Base-by-base conservation (phyloP, 2,797 vertebrate genomes). In the Menidia menidia region DNA sequence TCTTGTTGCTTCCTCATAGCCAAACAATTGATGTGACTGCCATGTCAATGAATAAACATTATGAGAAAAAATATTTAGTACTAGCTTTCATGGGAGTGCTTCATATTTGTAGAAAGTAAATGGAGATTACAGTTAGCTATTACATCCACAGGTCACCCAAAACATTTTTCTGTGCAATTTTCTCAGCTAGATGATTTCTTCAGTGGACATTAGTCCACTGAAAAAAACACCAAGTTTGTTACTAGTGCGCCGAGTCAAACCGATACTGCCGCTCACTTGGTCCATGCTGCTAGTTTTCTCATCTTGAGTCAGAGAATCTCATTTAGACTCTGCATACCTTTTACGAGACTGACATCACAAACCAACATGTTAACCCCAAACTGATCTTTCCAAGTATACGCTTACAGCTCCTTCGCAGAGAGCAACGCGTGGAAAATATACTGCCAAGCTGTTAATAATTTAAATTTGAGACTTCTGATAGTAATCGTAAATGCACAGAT, bases 291-390 rank as follows among this genome's bases (percentile, higher is more conserved):
- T 82, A 76, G 84, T 79, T 85, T 84, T 90, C 85, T 89, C 75
- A 56, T 73, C 82, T 90, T 92, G 89, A 93, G 82, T 93, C 92
- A 92, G 75, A 16, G 64, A 73, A 81, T 81, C 86, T 85, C 75
- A 74, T 90, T 90, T 88, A 87, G 88, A 86, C 73, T 77, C 60
- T 56, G 53, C 74, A 64, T 69, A 70, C 54, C 51, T 58, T 74
- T 25, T 77, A 62, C 72, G 77, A 81, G 86, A 65, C 71, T 84
- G 65, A 88, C 72, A 78, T 78, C 58, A 74, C 74, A 78, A 80
- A 80, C 48, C 63, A 64, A 71, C 51, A 45, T 31, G 75, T 64
- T 69, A 67, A 62, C 71, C 77, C 47, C 48, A 42, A 82, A 59
- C 18, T 44, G 64, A 60, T 63, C 33, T 15, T 18, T 60, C 35